phyloP scores from a whole-genome alignment of 2,888 invertebrate genomes.

The Eristalinus aeneus region DNA sequence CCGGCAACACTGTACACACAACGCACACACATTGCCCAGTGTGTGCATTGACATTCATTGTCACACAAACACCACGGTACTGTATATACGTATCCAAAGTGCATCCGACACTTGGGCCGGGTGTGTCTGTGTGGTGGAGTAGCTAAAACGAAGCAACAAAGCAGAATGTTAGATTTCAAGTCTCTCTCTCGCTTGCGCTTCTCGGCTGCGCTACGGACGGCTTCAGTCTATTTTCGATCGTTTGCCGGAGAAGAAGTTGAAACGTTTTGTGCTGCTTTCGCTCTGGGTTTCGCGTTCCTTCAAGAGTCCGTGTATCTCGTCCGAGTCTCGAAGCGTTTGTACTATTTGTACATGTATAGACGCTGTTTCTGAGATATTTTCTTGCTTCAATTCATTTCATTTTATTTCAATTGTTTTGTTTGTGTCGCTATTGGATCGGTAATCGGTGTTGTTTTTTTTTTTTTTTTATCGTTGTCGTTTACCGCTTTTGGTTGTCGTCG shows the following conservation, averaged over 20 bases:
- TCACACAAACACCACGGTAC: not conserved
- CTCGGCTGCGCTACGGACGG: slow-evolving; percentile 26
- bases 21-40: not conserved
- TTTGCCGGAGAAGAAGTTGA: slow-evolving; percentile 66
- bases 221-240: slow-evolving; percentile 65
- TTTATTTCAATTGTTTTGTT: slow-evolving; percentile 26
- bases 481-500: not conserved
- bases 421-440: slow-evolving; percentile 20
- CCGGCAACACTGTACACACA: not conserved
- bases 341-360: not conserved
- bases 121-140: not conserved
- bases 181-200: slow-evolving; percentile 16
- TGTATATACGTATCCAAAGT: slow-evolving; percentile 13
- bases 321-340: slow-evolving; percentile 21
- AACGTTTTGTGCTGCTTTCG: slow-evolving; percentile 17
- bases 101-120: slow-evolving; percentile 2
- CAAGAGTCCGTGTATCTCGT: not conserved
- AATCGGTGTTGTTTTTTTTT: slow-evolving; percentile 14
- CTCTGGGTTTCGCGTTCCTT: slow-evolving; percentile 53
- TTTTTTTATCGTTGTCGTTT: not conserved
- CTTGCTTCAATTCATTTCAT: not conserved
- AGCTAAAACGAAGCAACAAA: slow-evolving; percentile 28
- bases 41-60: not conserved
- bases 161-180: not conserved
- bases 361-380: slow-evolving; percentile 14